These are phyloP conservation scores for Chrysodeixis includens DNA, from an alignment of 2,888 invertebrate species.

Conservation along the genomic window DNA sequence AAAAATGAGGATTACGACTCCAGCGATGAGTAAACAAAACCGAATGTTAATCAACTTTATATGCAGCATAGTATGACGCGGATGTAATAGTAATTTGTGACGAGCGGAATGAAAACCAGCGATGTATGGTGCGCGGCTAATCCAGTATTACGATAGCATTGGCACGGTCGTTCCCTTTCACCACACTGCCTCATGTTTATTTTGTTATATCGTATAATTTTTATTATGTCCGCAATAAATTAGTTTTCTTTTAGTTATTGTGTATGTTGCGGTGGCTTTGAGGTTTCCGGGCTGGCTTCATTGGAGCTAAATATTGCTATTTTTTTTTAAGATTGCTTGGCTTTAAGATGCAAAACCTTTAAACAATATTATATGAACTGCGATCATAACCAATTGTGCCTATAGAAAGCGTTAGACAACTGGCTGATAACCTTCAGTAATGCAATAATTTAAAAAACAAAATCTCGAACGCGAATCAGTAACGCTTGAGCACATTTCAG, in stretches of 20 bases:
- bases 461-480: too few species aligned
- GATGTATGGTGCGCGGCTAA: conserved; percentile 1
- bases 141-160: background rate
- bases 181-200: conserved; percentile 5
- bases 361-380: too few species aligned
- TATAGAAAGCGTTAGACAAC: too few species aligned
- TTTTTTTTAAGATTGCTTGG: background rate
- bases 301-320: background rate
- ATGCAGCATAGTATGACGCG: conserved; percentile 3
- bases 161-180: conserved; percentile 5
- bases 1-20: background rate
- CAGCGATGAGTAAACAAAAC: background rate
- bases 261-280: conserved; percentile 2
- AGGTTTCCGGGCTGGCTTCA: background rate
- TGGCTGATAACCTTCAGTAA: too few species aligned
- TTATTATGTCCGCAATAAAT: conserved; percentile 8
- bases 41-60: background rate
- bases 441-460: too few species aligned
- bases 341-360: too few species aligned
- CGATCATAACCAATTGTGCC: too few species aligned
- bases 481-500: too few species aligned
- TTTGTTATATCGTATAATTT: background rate
- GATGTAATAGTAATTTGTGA: background rate
- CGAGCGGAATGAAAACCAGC: background rate
- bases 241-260: background rate